Base-by-base conservation (phyloP, 2,797 vertebrate species). In the Pseudomugil tenellus region DNA sequence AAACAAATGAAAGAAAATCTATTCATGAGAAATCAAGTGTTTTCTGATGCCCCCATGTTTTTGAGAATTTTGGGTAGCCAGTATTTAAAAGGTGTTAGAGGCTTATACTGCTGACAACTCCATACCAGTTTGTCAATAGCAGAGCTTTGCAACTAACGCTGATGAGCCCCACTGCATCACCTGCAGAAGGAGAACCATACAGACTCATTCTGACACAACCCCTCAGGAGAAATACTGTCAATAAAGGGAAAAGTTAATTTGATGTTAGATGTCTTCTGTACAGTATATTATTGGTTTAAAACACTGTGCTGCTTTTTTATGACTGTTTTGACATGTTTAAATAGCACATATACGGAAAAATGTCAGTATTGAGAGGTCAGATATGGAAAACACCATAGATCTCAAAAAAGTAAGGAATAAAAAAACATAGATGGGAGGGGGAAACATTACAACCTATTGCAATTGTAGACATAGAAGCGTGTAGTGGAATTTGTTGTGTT, bases 31-130 rank as follows among this genome's bases (percentile, higher is more conserved):
- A 25, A 70, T 68, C 32, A 63, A 78, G 63, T 53, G 51, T 59
- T 48, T 71, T 31, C 63, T 34, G 68, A 73, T 0, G 10, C 48
- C 26, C 16, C 6, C 0, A 1, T 55, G 70, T 61, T 63, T 6
- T 4, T 14, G 59, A 67, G 68, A 77, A 63, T 54, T 74, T 48
- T 28, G 29, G 54, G 21, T 34, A 51, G 39, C 23, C 41, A 2
- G 58, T 48, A 21, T 61, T 77, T 65, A 63, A 83, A 77, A 64
- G 35, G 58, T n/a, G 68, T 80, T 28, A 29, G 17, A 52, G 59
- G 76, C 64, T 84, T 48, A 16, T 60, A 67, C 83, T 83, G 35
- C 82, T 70, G 58, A 66, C 64, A 49, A 51, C 41, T 67, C 58
- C 37, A 3, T n/a, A 53, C 26, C 39, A 21, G 54, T 73, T 51